These are phyloP conservation scores for Harmothoe impar DNA, from an alignment of 2,888 invertebrate species.

Conservation along the genomic window DNA sequence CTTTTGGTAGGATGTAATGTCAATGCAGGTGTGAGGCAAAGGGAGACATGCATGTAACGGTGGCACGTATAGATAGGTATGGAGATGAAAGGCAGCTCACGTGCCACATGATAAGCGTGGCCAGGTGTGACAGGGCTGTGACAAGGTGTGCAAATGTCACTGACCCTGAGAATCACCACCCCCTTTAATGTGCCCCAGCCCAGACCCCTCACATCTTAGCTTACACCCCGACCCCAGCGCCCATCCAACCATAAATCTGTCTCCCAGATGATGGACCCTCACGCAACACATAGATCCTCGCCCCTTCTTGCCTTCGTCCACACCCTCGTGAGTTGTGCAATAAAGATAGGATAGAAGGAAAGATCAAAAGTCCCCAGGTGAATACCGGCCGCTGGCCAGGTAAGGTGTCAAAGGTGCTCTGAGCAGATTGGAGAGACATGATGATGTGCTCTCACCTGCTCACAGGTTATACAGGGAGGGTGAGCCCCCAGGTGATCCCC, in stretches of 20 bases:
- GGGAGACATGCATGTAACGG: neutral
- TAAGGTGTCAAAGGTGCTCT: slow-evolving; percentile 51
- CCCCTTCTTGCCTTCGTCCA: neutral
- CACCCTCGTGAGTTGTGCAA: slow-evolving; percentile 27
- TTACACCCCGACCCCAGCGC: neutral
- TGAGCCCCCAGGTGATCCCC: neutral
- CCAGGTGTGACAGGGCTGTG: slow-evolving; percentile 34
- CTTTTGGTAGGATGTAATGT: neutral
- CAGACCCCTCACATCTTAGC: slow-evolving; percentile 10
- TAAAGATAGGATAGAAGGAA: slow-evolving; percentile 48
- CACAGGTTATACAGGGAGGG: neutral
- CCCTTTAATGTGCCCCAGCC: neutral
- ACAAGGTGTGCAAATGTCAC: slow-evolving; percentile 35
- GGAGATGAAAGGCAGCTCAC: neutral
- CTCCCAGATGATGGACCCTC: neutral
- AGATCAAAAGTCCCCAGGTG: slow-evolving; percentile 28
- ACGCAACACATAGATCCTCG: neutral
- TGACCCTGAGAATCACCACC: neutral
- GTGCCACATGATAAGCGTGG: slow-evolving; percentile 8
- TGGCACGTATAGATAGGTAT: neutral
- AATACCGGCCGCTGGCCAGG: slow-evolving; percentile 14
- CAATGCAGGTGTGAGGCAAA: slow-evolving; percentile 35
- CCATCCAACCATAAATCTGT: neutral
- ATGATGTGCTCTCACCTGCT: slow-evolving; percentile 16
- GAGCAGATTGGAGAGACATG: neutral